phyloP scores from a whole-genome alignment of 2,888 invertebrate species.

The Belgica antarctica region DNA sequence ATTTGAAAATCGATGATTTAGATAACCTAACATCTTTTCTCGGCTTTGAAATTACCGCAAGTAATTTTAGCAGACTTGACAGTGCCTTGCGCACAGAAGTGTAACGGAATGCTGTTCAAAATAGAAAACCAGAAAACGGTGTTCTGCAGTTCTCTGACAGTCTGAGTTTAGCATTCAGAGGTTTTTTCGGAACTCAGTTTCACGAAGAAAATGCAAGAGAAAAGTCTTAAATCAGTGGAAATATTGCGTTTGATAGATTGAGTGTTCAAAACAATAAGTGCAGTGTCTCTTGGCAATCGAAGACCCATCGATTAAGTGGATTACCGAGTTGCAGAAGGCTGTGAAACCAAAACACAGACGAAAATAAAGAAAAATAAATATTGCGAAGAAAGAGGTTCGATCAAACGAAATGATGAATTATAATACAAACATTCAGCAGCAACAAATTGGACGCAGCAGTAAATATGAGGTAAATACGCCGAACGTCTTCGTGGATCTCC shows the following conservation, averaged over 20 bases:
- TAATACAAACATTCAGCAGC: conserved; percentile 33
- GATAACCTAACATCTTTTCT: background rate
- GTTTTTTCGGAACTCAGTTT: background rate
- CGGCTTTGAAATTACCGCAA: no score
- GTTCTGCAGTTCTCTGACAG: background rate
- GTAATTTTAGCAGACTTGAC: no score
- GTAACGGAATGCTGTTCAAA: no score
- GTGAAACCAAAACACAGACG: background rate
- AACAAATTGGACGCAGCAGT: conserved; percentile 28
- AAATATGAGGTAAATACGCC: conserved; percentile 33
- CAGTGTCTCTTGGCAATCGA: conserved; percentile 3
- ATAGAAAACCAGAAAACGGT: no score
- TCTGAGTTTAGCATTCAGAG: no score
- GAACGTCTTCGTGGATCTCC: background rate
- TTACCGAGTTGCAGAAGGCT: no score
- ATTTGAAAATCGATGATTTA: background rate
- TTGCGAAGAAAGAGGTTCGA: conserved; percentile 22
- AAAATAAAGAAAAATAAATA: conserved; percentile 32
- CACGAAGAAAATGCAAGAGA: background rate
- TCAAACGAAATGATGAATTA: conserved; percentile 41
- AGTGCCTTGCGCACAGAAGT: no score
- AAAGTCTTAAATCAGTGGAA: background rate
- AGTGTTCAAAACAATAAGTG: conserved; percentile 20
- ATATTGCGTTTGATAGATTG: conserved; percentile 24
- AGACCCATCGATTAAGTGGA: background rate